Evolutionary conservation across 2,113 vertebrate species (phyloP), one percentile per base, ranked within the genome.

Genomic region (Fulmarus glacialis): DNA sequence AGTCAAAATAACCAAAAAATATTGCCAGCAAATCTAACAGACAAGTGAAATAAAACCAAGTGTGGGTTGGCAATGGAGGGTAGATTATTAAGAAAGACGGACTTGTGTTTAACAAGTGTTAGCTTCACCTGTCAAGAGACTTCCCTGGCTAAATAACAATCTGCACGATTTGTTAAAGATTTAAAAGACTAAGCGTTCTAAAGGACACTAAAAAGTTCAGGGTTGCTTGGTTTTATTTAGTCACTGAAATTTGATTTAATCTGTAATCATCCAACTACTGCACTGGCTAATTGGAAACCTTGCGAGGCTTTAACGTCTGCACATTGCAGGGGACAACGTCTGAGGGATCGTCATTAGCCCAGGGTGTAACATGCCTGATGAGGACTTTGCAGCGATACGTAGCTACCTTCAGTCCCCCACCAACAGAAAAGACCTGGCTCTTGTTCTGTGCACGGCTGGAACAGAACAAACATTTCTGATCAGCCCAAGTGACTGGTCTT

Each of bases 61-160:
- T 42, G 94, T 89, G 83, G 89, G 95, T 1, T 97, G 92, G 88
- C 86, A 60, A 48, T 1, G 34, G 80, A 60, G 80, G 92, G 77
- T 3, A 79, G 60, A 68, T 95, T 95, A 96, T 87, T 96, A 87
- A 91, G 89, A 73, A 6, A 94, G 91, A 55, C 93, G 96, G 92
- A 80, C 32, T 84, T 14, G 66, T 86, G 83, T 72, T 95, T 86
- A 84, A 93, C 21, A 85, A 93, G 95, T 34, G 87, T 82, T 86
- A 84, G 81, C 58, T 91, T 68, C 89, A 87, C 70, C 86, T 94
- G 92, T 52, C 86, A 87, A 43, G 89, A 95, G 90, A 47, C 66
- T 71, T 85, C 74, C n/a, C 67, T 70, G 82, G 89, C 55, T 94
- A 81, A 94, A 40, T 21, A 75, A 71, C 70, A 53, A 63, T 15